These are phyloP conservation scores for Platerodrilus igneus DNA, from an alignment of 2,888 invertebrate genomes.

Conservation along the genomic window DNA sequence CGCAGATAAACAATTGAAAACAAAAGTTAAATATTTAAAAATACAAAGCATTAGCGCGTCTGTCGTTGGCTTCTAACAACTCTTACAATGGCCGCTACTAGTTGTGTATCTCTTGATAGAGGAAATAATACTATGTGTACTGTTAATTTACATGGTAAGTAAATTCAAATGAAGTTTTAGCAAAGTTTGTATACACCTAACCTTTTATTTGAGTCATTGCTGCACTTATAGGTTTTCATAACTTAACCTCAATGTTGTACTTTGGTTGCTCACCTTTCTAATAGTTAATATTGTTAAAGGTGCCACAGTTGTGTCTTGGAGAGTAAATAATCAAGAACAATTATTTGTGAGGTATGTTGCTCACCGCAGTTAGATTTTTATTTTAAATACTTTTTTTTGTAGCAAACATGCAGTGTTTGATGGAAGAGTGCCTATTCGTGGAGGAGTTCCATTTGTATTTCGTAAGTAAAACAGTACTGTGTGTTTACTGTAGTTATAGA, in stretches of 20 bases:
- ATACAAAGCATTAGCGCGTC: too few relatives aligned
- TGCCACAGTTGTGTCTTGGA: slow-evolving; percentile 94
- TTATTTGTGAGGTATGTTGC: slow-evolving; percentile 96
- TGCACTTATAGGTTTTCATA: slow-evolving; percentile 1
- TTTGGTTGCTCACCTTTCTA: neutral
- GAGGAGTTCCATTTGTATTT: slow-evolving; percentile 95
- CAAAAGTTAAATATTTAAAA: too few relatives aligned
- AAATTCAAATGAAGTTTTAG: neutral
- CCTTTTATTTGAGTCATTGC: neutral
- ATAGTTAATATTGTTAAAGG: too few relatives aligned
- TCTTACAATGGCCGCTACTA: slow-evolving; percentile 77
- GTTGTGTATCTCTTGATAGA: slow-evolving; percentile 91
- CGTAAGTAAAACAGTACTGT: slow-evolving; percentile 87
- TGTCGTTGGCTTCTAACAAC: slow-evolving; percentile 54
- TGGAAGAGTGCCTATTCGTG: slow-evolving; percentile 92
- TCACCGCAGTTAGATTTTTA: neutral
- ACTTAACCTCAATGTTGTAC: slow-evolving; percentile 34
- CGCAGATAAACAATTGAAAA: too few relatives aligned
- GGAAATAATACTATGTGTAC: slow-evolving; percentile 96
- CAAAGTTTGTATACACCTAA: neutral
- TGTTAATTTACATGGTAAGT: slow-evolving; percentile 92
- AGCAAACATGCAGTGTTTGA: slow-evolving; percentile 95
- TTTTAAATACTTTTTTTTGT: slow-evolving; percentile 48
- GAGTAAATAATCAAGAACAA: slow-evolving; percentile 93
- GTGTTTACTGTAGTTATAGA: too few relatives aligned